Evolutionary conservation across 2,797 vertebrate genomes (phyloP).

Genomic region (Pogonophryne albipinna): DNA sequence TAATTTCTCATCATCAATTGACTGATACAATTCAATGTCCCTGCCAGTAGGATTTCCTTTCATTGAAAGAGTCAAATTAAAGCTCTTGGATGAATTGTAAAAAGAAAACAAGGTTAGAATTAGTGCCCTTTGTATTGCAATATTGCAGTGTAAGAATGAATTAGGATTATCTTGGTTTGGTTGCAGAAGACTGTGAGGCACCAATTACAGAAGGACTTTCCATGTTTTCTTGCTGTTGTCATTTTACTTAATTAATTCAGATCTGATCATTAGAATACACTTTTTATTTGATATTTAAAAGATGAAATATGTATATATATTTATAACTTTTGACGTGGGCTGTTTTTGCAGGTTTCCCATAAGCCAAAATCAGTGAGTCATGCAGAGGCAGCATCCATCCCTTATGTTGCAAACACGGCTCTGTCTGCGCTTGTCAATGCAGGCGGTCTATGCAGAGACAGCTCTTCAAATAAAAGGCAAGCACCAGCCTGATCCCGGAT

Average conservation of each 20-base stretch:
- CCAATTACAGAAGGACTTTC: constrained; percentile 49
- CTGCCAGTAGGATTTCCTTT: not conserved
- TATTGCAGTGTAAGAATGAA: constrained; percentile 38
- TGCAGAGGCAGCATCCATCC: constrained; percentile 91
- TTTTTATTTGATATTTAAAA: constrained; percentile 19
- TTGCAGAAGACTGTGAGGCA: constrained; percentile 42
- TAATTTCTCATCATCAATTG: constrained; percentile 3
- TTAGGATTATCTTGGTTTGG: constrained; percentile 59
- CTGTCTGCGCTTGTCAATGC: constrained; percentile 90
- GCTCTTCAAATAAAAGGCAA: constrained; percentile 88
- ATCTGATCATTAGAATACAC: constrained; percentile 10
- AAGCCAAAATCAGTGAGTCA: constrained; percentile 90
- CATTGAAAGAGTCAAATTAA: not conserved
- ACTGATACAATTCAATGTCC: not conserved
- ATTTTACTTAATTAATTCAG: constrained; percentile 37
- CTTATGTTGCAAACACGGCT: constrained; percentile 90
- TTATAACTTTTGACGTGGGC: constrained; percentile 8
- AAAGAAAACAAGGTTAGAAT: not conserved
- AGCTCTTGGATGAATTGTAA: constrained; percentile 15
- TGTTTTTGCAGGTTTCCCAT: constrained; percentile 86
- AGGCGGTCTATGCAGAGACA: constrained; percentile 88
- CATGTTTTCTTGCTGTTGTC: constrained; percentile 27
- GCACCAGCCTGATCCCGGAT: constrained; percentile 60
- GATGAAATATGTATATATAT: not conserved
- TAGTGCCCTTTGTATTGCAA: constrained; percentile 33